phyloP scores from a whole-genome alignment of 2,113 vertebrate species.

The Uria aalge region DNA sequence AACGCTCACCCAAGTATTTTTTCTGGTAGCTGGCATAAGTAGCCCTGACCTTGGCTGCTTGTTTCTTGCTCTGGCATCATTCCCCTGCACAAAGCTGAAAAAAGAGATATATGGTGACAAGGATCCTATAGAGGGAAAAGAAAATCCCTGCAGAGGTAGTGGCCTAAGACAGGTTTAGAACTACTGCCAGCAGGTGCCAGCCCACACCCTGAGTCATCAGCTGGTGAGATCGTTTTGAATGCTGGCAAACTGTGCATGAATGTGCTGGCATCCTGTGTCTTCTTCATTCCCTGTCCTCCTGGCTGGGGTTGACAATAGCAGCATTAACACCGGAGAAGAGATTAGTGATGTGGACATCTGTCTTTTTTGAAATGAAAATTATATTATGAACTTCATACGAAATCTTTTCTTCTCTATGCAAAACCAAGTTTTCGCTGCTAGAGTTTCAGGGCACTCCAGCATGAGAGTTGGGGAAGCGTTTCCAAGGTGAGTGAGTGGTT shows the following conservation, averaged over 20 bases:
- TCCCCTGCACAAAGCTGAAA: neutral
- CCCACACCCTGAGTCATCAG: neutral
- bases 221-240: neutral
- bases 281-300: neutral
- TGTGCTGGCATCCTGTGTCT: neutral
- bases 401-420: neutral
- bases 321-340: neutral
- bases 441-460: neutral
- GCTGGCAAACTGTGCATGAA: neutral
- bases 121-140: neutral
- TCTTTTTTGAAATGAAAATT: neutral
- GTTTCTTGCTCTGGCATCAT: neutral
- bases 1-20: fast-evolving
- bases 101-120: neutral
- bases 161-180: neutral
- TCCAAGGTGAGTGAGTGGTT: neutral
- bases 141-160: neutral
- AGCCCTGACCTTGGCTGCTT: neutral
- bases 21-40: neutral
- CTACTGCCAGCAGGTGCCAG: neutral
- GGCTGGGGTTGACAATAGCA: neutral
- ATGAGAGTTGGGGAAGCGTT: neutral
- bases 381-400: neutral
- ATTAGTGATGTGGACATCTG: neutral
- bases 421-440: neutral